phyloP scores from a whole-genome alignment of 2,113 vertebrate species.

The Agapornis roseicollis region DNA sequence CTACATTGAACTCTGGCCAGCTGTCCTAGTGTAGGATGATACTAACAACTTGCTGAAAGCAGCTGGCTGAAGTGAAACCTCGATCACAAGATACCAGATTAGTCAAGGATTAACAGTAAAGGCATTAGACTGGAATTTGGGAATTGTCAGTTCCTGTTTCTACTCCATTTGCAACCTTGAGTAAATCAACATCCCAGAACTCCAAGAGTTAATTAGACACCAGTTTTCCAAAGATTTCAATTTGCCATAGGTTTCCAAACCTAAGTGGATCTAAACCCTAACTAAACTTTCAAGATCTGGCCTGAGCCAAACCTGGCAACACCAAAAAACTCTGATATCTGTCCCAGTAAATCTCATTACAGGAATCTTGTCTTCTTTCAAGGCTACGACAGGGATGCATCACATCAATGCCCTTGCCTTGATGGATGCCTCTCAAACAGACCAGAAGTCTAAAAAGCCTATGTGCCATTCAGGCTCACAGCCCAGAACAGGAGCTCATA shows the following conservation, averaged over 20 bases:
- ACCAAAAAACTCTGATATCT: not conserved
- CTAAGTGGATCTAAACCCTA: not conserved
- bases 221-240: not conserved
- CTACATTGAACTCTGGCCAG: not conserved
- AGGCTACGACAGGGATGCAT: not conserved
- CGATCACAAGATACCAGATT: not conserved
- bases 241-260: not conserved
- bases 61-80: constrained; percentile 34
- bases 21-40: constrained; percentile 38
- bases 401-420: not conserved
- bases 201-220: not conserved
- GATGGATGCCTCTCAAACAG: not conserved
- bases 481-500: not conserved
- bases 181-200: not conserved
- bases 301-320: not conserved
- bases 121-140: not conserved
- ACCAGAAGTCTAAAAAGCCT: not conserved
- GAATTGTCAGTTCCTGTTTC: constrained; percentile 26
- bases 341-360: rapidly evolving
- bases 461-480: not conserved
- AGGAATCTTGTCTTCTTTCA: not conserved
- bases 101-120: constrained; percentile 4
- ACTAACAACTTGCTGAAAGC: not conserved
- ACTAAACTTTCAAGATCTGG: not conserved
- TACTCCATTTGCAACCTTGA: constrained; percentile 10